Conservation (phyloP, 92 coral and sea anemone species). For the Anthopleura xanthogrammica region DNA sequence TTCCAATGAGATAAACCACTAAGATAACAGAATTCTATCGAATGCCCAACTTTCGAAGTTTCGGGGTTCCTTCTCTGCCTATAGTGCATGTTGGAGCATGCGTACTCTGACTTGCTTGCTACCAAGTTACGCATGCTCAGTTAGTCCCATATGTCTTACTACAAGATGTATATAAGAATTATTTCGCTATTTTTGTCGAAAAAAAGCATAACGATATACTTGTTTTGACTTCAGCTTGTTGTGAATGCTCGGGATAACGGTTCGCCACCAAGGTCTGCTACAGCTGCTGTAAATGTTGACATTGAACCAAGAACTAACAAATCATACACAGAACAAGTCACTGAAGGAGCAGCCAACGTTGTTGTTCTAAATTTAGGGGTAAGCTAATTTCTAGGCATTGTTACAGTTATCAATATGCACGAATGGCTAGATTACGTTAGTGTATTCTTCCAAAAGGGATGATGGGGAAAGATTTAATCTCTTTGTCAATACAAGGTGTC, state of each 20-base stretch:
- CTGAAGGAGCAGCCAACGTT: conserved; percentile 51
- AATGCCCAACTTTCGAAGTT: no score
- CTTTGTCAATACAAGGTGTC: no score
- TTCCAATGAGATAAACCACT: no score
- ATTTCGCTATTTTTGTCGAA: not conserved
- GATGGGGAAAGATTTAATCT: not conserved
- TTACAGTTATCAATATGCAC: no score
- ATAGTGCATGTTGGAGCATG: no score
- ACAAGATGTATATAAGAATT: no score
- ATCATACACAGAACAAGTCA: conserved; percentile 45
- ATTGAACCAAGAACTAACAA: conserved; percentile 54
- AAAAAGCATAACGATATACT: not conserved
- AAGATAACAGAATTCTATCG: no score
- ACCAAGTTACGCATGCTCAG: no score
- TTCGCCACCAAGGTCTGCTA: conserved; percentile 38
- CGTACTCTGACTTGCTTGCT: no score
- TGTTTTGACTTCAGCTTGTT: not conserved
- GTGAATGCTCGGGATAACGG: not conserved
- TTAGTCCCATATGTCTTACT: no score
- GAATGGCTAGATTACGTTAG: not conserved
- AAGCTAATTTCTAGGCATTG: not conserved
- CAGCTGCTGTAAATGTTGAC: conserved; percentile 51
- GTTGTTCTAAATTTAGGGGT: conserved; percentile 53
- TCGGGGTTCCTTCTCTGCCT: no score
- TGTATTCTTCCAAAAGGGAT: not conserved